Conservation (phyloP, 2,113 vertebrate genomes). For the Catharus bicknelli region DNA sequence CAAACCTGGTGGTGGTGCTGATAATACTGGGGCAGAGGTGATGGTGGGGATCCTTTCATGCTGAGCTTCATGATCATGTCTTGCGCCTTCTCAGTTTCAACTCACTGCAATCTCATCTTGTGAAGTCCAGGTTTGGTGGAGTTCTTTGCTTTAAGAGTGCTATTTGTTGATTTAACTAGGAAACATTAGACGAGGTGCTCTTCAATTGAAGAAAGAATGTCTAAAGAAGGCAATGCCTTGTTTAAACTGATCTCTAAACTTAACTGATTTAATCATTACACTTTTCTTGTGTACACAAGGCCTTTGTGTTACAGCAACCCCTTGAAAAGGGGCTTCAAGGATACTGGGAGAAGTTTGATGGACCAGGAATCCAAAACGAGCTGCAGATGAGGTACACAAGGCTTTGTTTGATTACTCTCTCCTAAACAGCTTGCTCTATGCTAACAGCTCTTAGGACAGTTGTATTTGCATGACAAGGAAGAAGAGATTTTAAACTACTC, state of each 20-base stretch:
- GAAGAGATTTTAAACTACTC: background rate
- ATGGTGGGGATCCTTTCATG: background rate
- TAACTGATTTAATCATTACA: slow-evolving; percentile 11
- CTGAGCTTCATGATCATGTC: background rate
- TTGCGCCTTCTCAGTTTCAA: background rate
- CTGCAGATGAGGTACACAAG: background rate
- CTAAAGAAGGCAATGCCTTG: background rate
- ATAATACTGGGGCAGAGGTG: rapidly evolving
- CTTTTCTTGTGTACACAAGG: background rate
- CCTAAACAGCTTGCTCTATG: background rate
- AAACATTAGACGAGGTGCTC: background rate
- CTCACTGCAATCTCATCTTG: background rate
- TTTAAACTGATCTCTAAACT: slow-evolving; percentile 25
- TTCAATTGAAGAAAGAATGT: slow-evolving; percentile 4
- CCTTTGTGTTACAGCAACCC: background rate
- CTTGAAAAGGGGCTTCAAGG: background rate
- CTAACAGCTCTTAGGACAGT: background rate
- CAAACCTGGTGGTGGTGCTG: background rate
- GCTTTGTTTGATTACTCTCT: background rate
- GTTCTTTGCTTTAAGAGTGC: background rate
- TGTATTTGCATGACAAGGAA: background rate
- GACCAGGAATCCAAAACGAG: background rate
- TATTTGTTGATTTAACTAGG: background rate
- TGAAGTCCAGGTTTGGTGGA: background rate
- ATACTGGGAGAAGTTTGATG: background rate